Evolutionary conservation across 2,888 invertebrate genomes (phyloP).

Genomic region (Eristalis arbustorum): DNA sequence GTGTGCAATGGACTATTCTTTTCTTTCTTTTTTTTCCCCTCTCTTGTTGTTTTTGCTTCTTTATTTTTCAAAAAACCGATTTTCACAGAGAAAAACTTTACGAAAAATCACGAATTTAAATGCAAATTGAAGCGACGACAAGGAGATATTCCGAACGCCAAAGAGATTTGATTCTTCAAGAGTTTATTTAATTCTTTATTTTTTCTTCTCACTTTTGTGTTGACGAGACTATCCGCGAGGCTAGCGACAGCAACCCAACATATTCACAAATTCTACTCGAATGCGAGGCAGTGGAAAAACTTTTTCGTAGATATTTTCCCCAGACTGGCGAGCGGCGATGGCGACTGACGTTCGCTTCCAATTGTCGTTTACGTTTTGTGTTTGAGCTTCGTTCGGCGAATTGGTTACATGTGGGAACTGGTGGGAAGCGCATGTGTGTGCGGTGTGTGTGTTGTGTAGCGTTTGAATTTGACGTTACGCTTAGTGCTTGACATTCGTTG

Average conservation of each 20-base stretch:
- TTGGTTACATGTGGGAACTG: slow-evolving; percentile 20
- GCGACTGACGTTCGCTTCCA: slow-evolving; percentile 20
- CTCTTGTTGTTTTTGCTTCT: background rate
- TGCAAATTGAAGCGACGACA: background rate
- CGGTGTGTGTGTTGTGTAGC: background rate
- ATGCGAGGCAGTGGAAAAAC: slow-evolving; percentile 51
- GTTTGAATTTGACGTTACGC: slow-evolving; percentile 30
- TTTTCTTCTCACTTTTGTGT: slow-evolving; percentile 1
- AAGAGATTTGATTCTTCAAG: background rate
- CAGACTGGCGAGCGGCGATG: background rate
- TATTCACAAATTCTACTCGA: slow-evolving; percentile 59
- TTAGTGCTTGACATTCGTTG: slow-evolving; percentile 30
- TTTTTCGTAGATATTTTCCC: slow-evolving; percentile 45
- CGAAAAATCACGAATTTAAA: background rate
- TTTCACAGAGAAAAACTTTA: slow-evolving; percentile 6
- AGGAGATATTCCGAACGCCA: background rate
- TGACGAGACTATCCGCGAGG: slow-evolving; percentile 41
- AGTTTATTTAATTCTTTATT: background rate
- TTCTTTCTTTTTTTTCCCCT: background rate
- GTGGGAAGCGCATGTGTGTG: slow-evolving; percentile 9
- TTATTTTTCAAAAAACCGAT: background rate
- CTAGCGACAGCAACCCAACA: slow-evolving; percentile 27
- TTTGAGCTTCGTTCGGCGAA: slow-evolving; percentile 28
- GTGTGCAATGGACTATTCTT: slow-evolving; percentile 43
- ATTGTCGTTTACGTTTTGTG: slow-evolving; percentile 23